Evolutionary conservation across 2,888 invertebrate species (phyloP).

Genomic region (Serripes groenlandicus): DNA sequence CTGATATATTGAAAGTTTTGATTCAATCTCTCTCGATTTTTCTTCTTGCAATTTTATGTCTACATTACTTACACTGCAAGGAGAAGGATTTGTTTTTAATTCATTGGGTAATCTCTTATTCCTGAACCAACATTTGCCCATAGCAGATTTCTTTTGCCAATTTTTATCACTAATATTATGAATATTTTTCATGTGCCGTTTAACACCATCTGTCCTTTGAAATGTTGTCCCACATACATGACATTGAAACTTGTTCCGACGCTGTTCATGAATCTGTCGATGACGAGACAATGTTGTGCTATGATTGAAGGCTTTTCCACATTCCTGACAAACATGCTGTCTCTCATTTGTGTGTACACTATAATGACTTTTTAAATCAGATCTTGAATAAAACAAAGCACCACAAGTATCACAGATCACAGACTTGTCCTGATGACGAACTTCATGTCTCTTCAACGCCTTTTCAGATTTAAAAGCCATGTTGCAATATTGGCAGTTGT

Average conservation of each 20-base stretch:
- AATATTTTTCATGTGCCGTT: slow-evolving; percentile 31
- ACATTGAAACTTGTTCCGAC: slow-evolving; percentile 19
- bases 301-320: slow-evolving; percentile 55
- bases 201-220: slow-evolving; percentile 31
- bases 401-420: slow-evolving; percentile 45
- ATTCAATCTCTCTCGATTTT: too few species aligned
- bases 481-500: slow-evolving; percentile 20
- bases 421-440: slow-evolving; percentile 36
- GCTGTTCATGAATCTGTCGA: slow-evolving; percentile 17
- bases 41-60: too few species aligned
- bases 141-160: too few species aligned
- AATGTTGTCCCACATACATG: slow-evolving; percentile 43
- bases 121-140: too few species aligned
- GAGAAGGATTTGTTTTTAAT: too few species aligned
- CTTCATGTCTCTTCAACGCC: slow-evolving; percentile 30
- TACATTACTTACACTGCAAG: too few species aligned
- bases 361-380: slow-evolving; percentile 33
- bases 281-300: slow-evolving; percentile 40
- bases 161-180: slow-evolving; percentile 11
- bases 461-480: slow-evolving; percentile 35
- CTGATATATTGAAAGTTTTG: too few species aligned
- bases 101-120: too few species aligned
- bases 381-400: slow-evolving; percentile 29
- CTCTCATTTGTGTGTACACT: slow-evolving; percentile 27
- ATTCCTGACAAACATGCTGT: slow-evolving; percentile 50